Evolutionary conservation across 1,140 invertebrate species (phyloP), one percentile per base, ranked within the genome.

Genomic region (Drosophila subobscura): DNA sequence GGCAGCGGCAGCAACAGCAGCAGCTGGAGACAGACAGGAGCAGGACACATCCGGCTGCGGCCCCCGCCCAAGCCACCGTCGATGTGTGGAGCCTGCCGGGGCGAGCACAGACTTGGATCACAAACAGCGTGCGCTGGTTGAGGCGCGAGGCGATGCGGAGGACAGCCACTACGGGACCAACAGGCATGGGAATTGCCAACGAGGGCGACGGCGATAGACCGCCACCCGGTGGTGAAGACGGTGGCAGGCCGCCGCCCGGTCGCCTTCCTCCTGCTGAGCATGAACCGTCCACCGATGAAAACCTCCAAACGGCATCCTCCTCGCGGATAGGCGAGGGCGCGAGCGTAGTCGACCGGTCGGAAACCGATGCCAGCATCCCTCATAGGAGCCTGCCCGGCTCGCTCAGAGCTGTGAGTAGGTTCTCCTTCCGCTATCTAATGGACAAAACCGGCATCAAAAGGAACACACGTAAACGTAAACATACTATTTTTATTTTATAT

Each of bases 81-180:
- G 10, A 47, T 5, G 25, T 22, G 2, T 6, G 52, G 12, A 65
- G 49, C 12, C 8, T 72, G 5, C 45, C 50, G 54, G 51, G 65
- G 14, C 72, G 56, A 44, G 4, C 72, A 27, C 61, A 57, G 5
- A 14, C 12, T 6, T 81, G 81, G 81, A 44, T 64, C 4, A 50
- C 50, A 33, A n/a, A 44, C 6, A 53, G 70, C 33, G 3, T 75
- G 42, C 83, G 74, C 10, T 56, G 50, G 44, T 2, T 86, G 61
- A 75, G 66, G n/a, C 47, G 74, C 0, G 61, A 83, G 44, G 45
- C 72, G 0, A 23, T 89, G 14, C 63, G 78, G 2, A 74, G 79
- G 23, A 86, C 78, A 12, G 83, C 83, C 8, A 61, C 83, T 14
- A 88, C 78, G n/a, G 49, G 63, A 49, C 83, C 83, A 6, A 53